Conservation (phyloP, 2,797 vertebrate genomes). For the Neopelma chrysocephalum region DNA sequence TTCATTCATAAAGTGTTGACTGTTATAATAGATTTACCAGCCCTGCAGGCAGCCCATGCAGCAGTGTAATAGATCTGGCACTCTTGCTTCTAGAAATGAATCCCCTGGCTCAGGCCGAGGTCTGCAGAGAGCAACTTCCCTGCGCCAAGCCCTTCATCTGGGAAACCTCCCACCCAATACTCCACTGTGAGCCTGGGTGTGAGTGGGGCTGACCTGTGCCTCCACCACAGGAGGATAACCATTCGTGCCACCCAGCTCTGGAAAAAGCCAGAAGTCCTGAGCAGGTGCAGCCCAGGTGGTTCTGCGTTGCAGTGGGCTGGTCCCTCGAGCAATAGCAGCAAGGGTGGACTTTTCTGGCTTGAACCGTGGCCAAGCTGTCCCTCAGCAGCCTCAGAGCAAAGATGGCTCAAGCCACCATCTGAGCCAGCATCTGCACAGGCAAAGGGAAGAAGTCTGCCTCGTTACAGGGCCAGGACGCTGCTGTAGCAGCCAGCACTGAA, state of each 20-base stretch:
- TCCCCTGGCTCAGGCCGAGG: neutral
- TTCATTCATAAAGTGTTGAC: slow-evolving; percentile 43
- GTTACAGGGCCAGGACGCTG: neutral
- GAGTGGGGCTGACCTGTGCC: neutral
- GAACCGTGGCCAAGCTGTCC: neutral
- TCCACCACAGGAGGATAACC: neutral
- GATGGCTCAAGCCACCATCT: neutral
- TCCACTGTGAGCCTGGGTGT: neutral
- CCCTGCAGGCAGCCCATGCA: slow-evolving; percentile 20
- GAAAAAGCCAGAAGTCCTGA: neutral
- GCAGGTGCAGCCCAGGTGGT: neutral
- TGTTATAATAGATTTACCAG: slow-evolving; percentile 13
- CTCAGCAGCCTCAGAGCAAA: neutral
- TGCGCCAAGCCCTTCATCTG: neutral
- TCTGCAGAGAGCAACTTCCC: neutral
- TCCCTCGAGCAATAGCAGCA: neutral
- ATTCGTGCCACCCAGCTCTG: rapidly evolving
- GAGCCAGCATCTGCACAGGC: neutral
- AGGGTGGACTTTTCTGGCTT: neutral
- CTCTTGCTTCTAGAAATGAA: slow-evolving; percentile 11
- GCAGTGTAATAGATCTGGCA: neutral
- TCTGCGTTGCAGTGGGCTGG: neutral
- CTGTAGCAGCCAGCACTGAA: neutral
- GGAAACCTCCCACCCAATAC: neutral
- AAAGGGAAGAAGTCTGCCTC: neutral